Evolutionary conservation across 2,888 invertebrate species (phyloP), one percentile per base, ranked within the genome.

Genomic region (Hedychridium roseum): DNA sequence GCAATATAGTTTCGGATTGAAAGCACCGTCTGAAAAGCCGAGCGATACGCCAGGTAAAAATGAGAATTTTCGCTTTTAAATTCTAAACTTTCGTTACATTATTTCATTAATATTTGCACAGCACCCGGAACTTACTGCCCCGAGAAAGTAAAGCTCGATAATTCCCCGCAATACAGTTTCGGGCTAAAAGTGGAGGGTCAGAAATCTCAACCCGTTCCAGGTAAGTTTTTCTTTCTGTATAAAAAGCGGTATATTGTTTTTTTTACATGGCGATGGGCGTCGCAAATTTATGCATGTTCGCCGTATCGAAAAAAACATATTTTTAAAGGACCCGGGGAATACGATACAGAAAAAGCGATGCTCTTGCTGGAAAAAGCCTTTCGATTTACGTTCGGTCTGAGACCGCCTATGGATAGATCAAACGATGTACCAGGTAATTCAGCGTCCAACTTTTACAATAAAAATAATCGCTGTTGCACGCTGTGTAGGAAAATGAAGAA

Each of bases 1-100:
- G 39, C 87, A 83, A 65, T 90, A 84, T 68, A 88, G 88, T 3
- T 86, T 91, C 73, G 88, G 89, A 18, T 81, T 86, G 54, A 90
- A 86, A 76, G 83, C 86, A 34, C 81, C 83, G 70, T 72, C 79
- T 34, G 84, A 85, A 50, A 85, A 84, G 64, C 80, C 83, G 30
- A 83, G 83, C 57, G 82, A 85, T 55, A 82, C 85, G 12, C 90
- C 91, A 70, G 90, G 88, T 78, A 53, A 37, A n/a, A 34, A 45
- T 39, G 27, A 34, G 37, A 14, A 41, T 35, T 30, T 6, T 18
- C 15, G 11, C 9, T 20, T 2, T 6, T 11, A 11, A 35, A 35
- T 18, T 16, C 6, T 11, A 18, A 20, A 11, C 2, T 5, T 12
- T 35, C 7, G 11, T 18, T n/a, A 20, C 18, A 1, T 35, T 16